These are phyloP conservation scores for Nicator chloris DNA, from an alignment of 2,113 vertebrate genomes.

Conservation along the genomic window DNA sequence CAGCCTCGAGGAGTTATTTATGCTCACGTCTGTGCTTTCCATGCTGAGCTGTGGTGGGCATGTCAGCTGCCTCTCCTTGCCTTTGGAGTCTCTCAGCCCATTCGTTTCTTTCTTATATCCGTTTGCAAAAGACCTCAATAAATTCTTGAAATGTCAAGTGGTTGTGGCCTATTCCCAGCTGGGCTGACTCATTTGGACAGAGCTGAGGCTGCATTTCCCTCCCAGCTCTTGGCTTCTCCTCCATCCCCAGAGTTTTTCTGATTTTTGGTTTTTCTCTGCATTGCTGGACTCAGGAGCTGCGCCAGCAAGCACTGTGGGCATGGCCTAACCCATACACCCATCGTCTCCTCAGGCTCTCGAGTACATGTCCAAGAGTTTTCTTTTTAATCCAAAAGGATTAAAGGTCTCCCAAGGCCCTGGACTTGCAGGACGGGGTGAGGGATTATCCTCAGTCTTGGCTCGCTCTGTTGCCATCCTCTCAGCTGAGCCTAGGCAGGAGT, in stretches of 20 bases:
- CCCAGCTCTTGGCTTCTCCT: slow-evolving; percentile 28
- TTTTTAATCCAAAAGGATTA: slow-evolving; percentile 21
- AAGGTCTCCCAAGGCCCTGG: background rate
- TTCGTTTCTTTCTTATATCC: slow-evolving; percentile 51
- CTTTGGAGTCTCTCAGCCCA: slow-evolving; percentile 29
- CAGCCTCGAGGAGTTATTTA: background rate
- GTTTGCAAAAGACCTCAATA: slow-evolving; percentile 48
- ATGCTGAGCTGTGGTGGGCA: background rate
- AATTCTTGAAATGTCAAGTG: slow-evolving; percentile 50
- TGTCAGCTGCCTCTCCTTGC: background rate
- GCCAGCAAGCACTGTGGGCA: background rate
- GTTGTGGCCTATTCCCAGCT: slow-evolving; percentile 44
- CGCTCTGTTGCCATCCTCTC: background rate
- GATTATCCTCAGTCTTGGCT: slow-evolving; percentile 9
- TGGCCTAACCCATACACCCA: background rate
- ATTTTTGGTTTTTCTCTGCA: background rate
- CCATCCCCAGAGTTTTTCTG: background rate
- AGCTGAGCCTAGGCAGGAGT: background rate
- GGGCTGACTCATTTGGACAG: slow-evolving; percentile 14
- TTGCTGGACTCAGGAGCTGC: background rate
- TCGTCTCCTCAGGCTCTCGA: background rate
- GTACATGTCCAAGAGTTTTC: background rate
- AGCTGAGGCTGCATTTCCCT: slow-evolving; percentile 17
- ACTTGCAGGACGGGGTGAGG: background rate
- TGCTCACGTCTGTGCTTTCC: background rate